Base-by-base conservation (phyloP, 35 echinoderm and acorn worm genomes). In the Lytechinus pictus region DNA sequence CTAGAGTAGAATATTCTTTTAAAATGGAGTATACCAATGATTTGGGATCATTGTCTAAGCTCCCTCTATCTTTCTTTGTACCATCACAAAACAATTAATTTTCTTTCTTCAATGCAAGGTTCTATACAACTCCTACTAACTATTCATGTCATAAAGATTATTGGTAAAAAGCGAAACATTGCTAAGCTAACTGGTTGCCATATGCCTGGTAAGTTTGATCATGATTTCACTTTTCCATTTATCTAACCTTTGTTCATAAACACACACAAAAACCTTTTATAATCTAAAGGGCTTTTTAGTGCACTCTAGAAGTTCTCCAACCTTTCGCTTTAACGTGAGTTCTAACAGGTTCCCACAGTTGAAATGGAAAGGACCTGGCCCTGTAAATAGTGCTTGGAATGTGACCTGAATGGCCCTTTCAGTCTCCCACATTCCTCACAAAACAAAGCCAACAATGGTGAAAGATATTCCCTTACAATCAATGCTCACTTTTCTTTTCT, bases 401-500 rank as follows among this genome's bases (percentile, higher is more conserved):
- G 88, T 52, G 88, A 90, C 88, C 88, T 90, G 88, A 8, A 54
- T 90, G 52, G 88, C 88, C 88, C 88, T 90, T 90, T 52, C 29
- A 90, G 88, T 54, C 52, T 54, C 27, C 10, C 88, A 90, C 88
- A 90, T 90, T 90, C 88, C 88, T 54, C 88, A 52, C 29, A 90
- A 90, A 90, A 90, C 88, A 90, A 90, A 52, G 28, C 10, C 88
- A 90, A 10, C 88, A 90, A 90, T 44, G 14, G 88, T 90, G 88
- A 54, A 90, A 54, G 10, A 33, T 52, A 90, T 44, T 52, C 44
- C 29, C 88, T 90, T 90, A 90, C 88, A 90, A 90, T 90, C 88
- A 90, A 90, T 90, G 88, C 88, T 52, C 29, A 54, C 88, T 90
- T 54, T 90, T 79, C 66, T 79, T 79, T 79, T n/a, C 66, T 79